Evolutionary conservation across 2,797 vertebrate genomes (phyloP).

Genomic region (Enteromius trimaculatus): DNA sequence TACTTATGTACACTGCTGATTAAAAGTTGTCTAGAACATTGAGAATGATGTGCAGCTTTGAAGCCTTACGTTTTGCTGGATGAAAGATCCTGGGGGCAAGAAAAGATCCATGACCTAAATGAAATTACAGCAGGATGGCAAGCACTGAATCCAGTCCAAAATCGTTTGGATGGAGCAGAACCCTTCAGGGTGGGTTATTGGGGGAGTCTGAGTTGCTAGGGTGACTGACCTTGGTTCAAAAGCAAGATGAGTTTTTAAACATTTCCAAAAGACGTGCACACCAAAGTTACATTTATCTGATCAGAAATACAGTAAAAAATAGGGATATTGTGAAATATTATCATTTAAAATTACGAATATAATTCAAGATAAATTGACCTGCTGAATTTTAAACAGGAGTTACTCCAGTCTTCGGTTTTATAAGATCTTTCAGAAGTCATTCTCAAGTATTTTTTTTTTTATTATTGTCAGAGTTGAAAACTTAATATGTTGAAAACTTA

Average conservation of each 20-base stretch:
- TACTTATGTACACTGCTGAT: constrained; percentile 17
- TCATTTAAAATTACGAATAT: neutral
- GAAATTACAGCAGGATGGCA: constrained; percentile 54
- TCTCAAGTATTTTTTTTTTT: neutral
- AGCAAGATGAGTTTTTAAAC: neutral
- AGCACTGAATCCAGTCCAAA: constrained; percentile 43
- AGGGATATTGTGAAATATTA: neutral
- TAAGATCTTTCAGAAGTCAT: neutral
- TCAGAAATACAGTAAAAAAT: neutral
- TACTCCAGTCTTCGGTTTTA: neutral
- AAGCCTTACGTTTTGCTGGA: constrained; percentile 19
- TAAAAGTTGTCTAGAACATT: constrained; percentile 31
- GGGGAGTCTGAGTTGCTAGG: neutral
- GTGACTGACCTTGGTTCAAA: constrained; percentile 19
- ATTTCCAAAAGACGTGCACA: neutral
- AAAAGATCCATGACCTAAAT: constrained; percentile 45
- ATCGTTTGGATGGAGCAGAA: constrained; percentile 26
- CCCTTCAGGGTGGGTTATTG: neutral
- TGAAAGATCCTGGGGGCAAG: constrained; percentile 5
- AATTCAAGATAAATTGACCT: neutral
- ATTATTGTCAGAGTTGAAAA: neutral
- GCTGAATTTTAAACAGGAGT: neutral
- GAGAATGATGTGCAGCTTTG: constrained; percentile 33
- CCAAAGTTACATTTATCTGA: neutral
- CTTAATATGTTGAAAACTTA: neutral